Conservation (phyloP, 2,888 invertebrate species). For the Drosophila multiciliata region DNA sequence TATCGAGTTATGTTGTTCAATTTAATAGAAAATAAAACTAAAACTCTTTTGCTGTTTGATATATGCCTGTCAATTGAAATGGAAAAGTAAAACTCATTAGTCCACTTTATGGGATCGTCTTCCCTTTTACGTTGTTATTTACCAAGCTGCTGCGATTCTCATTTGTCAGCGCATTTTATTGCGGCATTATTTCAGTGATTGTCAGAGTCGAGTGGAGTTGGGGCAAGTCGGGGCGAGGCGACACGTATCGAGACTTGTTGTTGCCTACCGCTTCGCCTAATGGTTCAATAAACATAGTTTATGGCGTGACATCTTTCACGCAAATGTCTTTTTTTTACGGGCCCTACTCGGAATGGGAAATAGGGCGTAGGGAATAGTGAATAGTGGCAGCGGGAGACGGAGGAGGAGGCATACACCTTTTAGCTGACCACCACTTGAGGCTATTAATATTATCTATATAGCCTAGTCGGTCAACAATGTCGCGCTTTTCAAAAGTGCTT, state of each 20-base stretch:
- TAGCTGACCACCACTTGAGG: constrained; percentile 67
- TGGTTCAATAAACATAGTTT: constrained; percentile 76
- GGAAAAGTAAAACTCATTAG: constrained; percentile 3
- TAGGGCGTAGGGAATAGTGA: no score
- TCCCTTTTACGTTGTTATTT: background rate
- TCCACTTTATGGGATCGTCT: background rate
- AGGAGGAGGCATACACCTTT: constrained; percentile 44
- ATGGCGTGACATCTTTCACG: constrained; percentile 80
- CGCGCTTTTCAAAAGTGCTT: constrained; percentile 71
- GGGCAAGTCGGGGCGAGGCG: no score
- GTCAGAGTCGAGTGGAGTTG: background rate
- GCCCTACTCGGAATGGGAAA: constrained; percentile 18
- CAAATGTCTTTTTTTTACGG: constrained; percentile 56
- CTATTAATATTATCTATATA: constrained; percentile 77
- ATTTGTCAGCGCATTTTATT: constrained; percentile 52
- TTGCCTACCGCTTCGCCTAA: constrained; percentile 59
- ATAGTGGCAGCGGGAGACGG: background rate
- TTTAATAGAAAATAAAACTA: background rate
- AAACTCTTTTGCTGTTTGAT: background rate
- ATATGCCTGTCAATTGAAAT: constrained; percentile 4
- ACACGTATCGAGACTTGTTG: no score
- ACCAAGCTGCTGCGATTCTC: constrained; percentile 24
- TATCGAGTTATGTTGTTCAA: background rate
- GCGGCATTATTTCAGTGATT: constrained; percentile 31
- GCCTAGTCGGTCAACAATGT: constrained; percentile 57